phyloP scores from a whole-genome alignment of 2,113 vertebrate genomes.

The Pygoscelis adeliae region DNA sequence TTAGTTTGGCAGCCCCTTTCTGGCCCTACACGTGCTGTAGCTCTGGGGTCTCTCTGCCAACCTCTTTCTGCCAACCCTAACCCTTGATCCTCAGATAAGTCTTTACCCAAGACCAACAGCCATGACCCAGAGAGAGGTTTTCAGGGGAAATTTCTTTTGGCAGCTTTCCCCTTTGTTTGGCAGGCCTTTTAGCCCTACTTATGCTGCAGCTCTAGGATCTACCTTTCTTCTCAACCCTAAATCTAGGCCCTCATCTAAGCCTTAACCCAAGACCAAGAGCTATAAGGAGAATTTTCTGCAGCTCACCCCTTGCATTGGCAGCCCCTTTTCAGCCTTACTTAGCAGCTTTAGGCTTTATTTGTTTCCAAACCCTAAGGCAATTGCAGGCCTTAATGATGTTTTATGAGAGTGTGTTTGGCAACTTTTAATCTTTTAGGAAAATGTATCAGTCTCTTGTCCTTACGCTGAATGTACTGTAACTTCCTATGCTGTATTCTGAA shows the following conservation, averaged over 20 bases:
- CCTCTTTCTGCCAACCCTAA: not conserved
- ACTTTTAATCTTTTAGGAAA: not conserved
- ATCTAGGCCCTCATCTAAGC: not conserved
- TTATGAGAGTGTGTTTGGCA: not conserved
- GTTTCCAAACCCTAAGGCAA: not conserved
- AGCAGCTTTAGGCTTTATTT: not conserved
- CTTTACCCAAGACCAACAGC: not conserved
- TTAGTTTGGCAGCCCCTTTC: not conserved
- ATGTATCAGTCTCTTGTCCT: not conserved
- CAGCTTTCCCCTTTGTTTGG: not conserved
- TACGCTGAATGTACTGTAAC: not conserved
- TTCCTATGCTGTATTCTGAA: not conserved
- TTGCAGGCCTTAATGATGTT: not conserved
- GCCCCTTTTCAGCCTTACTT: not conserved
- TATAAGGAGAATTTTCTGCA: not conserved
- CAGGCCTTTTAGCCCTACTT: not conserved
- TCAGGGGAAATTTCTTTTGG: not conserved
- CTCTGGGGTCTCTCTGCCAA: not conserved
- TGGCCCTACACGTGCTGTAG: not conserved
- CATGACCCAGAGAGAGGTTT: not conserved
- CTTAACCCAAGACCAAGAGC: not conserved
- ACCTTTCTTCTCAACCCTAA: not conserved
- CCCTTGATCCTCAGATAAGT: not conserved
- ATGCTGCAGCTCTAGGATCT: not conserved
- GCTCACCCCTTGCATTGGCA: not conserved